Evolutionary conservation across 2,113 vertebrate species (phyloP).

Genomic region (Prunella himalayana): DNA sequence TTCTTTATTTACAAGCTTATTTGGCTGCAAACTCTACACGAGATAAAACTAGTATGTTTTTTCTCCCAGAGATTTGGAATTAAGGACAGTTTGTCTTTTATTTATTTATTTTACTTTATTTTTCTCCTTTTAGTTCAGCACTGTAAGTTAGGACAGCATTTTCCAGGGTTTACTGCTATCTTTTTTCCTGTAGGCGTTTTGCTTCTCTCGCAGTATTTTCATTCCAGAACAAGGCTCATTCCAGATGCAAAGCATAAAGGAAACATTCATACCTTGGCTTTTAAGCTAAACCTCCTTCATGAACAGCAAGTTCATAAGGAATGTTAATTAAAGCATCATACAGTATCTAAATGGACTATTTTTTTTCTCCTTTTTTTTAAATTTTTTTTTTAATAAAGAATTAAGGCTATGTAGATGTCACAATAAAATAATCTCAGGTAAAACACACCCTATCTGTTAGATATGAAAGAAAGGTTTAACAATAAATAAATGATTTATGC

Average conservation of each 20-base stretch:
- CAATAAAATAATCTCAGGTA: conserved; percentile 43
- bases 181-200: conserved; percentile 49
- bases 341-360: conserved; percentile 36
- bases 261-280: conserved; percentile 66
- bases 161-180: conserved; percentile 48
- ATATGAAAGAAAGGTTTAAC: conserved; percentile 59
- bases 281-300: conserved; percentile 68
- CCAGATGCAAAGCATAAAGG: conserved; percentile 57
- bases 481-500: conserved; percentile 62
- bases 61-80: conserved; percentile 60
- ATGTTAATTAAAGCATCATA: conserved; percentile 45
- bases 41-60: conserved; percentile 39
- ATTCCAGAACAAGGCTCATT: conserved; percentile 61
- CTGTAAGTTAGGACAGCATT: conserved; percentile 33
- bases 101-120: background rate
- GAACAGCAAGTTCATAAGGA: conserved; percentile 55
- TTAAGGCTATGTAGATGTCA: conserved; percentile 66
- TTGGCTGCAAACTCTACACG: conserved; percentile 24
- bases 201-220: conserved; percentile 4
- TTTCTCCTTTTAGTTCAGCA: conserved; percentile 16
- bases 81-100: background rate
- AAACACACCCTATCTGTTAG: conserved; percentile 52
- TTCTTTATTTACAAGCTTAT: conserved; percentile 35
- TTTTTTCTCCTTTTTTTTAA: background rate
- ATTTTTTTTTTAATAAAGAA: conserved; percentile 36